These are phyloP conservation scores for Numenius phaeopus DNA, from an alignment of 2,797 vertebrate genomes.

Conservation along the genomic window DNA sequence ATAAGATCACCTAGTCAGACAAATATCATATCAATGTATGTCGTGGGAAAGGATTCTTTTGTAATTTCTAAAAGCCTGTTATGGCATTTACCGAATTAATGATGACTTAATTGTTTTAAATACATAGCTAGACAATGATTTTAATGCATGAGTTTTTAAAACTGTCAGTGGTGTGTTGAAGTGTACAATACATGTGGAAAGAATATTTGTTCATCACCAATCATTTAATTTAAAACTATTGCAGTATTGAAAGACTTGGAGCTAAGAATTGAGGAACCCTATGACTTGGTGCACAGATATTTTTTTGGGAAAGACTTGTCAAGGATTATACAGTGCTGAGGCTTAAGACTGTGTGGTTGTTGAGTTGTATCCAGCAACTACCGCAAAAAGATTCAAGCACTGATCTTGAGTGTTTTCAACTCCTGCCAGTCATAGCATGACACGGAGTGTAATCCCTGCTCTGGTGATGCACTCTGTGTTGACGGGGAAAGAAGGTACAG, in stretches of 20 bases:
- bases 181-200: background rate
- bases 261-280: background rate
- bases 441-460: background rate
- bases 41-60: constrained; percentile 25
- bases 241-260: background rate
- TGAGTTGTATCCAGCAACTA: background rate
- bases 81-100: constrained; percentile 41
- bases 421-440: background rate
- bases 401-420: background rate
- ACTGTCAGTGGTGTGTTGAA: constrained; percentile 6
- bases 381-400: background rate
- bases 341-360: background rate
- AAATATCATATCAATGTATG: background rate
- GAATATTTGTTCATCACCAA: constrained; percentile 36
- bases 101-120: constrained; percentile 63
- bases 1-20: constrained; percentile 20
- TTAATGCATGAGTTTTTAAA: constrained; percentile 42
- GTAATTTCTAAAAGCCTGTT: constrained; percentile 33
- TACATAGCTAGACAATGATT: constrained; percentile 28
- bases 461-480: background rate
- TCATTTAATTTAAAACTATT: constrained; percentile 9
- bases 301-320: background rate
- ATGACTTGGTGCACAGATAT: background rate
- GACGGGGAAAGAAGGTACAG: background rate
- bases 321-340: background rate